Conservation (phyloP, 2,113 vertebrate species). For the Rhombomys opimus region DNA sequence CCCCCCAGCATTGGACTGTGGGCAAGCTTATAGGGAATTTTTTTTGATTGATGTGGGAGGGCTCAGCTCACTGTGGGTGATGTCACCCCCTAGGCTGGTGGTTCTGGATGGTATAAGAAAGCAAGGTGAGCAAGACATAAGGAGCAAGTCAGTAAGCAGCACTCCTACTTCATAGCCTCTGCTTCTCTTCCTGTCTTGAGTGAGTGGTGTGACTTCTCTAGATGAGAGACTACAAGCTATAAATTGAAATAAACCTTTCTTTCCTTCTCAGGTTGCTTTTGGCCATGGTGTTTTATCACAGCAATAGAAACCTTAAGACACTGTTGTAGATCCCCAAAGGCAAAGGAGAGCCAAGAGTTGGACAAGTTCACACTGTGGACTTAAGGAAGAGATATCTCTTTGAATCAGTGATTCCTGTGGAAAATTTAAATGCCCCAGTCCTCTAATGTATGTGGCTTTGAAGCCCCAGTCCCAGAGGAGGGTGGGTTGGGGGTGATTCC, state of each 20-base stretch:
- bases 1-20: background rate
- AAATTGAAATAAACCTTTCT: background rate
- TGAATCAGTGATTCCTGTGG: background rate
- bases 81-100: background rate
- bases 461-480: slow-evolving; percentile 39
- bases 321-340: background rate
- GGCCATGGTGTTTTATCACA: background rate
- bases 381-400: background rate
- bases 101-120: background rate
- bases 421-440: background rate
- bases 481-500: slow-evolving; percentile 12
- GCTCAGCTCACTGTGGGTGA: background rate
- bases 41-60: background rate
- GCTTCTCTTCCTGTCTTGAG: background rate
- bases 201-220: background rate
- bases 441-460: slow-evolving; percentile 53
- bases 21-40: background rate
- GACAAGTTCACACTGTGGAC: background rate
- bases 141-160: background rate
- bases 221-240: background rate
- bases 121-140: background rate
- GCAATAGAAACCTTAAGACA: background rate
- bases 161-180: background rate
- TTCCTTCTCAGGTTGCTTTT: background rate
- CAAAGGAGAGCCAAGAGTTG: background rate